Conservation (phyloP, 2,888 invertebrate species). For the Clunio marinus region DNA sequence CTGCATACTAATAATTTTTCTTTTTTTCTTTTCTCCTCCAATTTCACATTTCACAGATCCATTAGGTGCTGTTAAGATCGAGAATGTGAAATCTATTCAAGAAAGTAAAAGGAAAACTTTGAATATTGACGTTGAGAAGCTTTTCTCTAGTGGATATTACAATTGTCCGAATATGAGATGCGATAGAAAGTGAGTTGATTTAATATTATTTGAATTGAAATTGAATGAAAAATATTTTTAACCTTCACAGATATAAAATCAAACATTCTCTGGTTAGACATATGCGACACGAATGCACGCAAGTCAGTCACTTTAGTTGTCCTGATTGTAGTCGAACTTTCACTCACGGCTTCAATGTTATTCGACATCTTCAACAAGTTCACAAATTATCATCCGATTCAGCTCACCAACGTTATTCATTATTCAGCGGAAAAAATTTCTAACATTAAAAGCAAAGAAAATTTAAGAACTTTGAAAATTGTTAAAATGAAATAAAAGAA, state of each 20-base stretch:
- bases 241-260: constrained; percentile 37
- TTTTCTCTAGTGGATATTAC: constrained; percentile 8
- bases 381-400: constrained; percentile 34
- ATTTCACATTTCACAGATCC: not conserved
- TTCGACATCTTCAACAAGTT: constrained; percentile 39
- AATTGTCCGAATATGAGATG: constrained; percentile 38
- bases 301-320: constrained; percentile 31
- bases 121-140: not conserved
- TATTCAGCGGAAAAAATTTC: not conserved
- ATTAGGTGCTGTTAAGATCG: not conserved
- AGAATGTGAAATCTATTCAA: not conserved
- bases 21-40: not conserved
- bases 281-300: constrained; percentile 40
- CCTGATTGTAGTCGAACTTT: constrained; percentile 39
- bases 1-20: not conserved
- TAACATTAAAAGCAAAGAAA: not conserved
- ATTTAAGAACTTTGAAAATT: not conserved
- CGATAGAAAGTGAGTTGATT: constrained; percentile 36
- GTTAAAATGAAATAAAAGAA: constrained; percentile 9
- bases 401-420: constrained; percentile 8
- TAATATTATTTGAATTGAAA: not conserved
- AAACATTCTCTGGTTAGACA: constrained; percentile 40
- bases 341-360: constrained; percentile 39
- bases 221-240: not conserved
- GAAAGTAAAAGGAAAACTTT: not conserved